Conservation (phyloP, 2,888 invertebrate genomes). For the Polymixis flavicincta region DNA sequence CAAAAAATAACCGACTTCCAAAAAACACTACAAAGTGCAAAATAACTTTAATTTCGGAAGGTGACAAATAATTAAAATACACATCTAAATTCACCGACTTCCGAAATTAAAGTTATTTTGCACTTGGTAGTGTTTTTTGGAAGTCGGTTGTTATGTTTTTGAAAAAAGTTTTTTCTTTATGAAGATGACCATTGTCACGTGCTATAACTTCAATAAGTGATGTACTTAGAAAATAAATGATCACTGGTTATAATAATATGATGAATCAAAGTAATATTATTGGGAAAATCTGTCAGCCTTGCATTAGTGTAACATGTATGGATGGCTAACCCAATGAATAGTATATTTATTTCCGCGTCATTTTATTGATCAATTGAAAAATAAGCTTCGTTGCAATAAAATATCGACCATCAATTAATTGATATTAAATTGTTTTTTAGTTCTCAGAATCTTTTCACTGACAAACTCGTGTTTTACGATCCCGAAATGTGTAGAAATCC, state of each 20-base stretch:
- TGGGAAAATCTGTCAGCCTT: not conserved
- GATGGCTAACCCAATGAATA: not conserved
- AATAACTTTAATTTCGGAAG: too few relatives aligned
- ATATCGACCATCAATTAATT: not conserved
- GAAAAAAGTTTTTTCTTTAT: too few relatives aligned
- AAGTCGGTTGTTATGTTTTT: too few relatives aligned
- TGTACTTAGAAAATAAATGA: not conserved
- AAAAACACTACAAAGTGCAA: too few relatives aligned
- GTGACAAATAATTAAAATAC: too few relatives aligned
- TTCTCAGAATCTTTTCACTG: not conserved
- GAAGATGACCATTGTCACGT: not conserved
- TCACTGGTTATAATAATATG: not conserved
- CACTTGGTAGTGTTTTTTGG: too few relatives aligned
- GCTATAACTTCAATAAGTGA: not conserved
- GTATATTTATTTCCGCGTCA: not conserved
- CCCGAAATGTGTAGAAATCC: not conserved
- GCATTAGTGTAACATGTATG: not conserved
- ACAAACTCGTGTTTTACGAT: constrained; percentile 13
- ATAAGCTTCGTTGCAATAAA: not conserved
- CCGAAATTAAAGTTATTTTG: too few relatives aligned
- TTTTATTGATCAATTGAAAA: not conserved
- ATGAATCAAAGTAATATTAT: not conserved
- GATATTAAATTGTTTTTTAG: not conserved
- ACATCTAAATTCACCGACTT: too few relatives aligned
- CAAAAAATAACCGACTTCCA: too few relatives aligned